Base-by-base conservation (phyloP, 2,113 vertebrate genomes). In the Benitochromis conjunctus region DNA sequence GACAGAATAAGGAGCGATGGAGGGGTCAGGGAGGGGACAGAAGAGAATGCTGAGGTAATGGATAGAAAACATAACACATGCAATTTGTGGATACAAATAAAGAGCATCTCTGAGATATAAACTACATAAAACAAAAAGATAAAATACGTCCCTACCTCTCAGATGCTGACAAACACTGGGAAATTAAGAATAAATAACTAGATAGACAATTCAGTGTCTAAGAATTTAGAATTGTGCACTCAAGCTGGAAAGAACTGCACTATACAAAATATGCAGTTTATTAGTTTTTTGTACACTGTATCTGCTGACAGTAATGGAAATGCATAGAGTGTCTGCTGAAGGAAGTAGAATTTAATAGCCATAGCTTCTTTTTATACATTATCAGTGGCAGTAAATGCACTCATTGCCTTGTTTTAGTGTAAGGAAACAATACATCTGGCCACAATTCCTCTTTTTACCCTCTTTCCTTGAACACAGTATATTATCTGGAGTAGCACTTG, bases 1-100 rank as follows among this genome's bases (percentile, higher is more conserved):
- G 71, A 82, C 24, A 85, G 91, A 79, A 82, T 77, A 66, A 79
- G 82, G 58, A 86, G 89, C 55, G 76, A 13, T 85, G n/a, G 51
- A 85, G 53, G 21, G 91, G 91, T 94, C 90, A 92, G 51, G 54
- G 26, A 71, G 54, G 88, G 92, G 91, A 92, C 91, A 92, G 85
- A 76, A 54, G 60, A 89, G 34, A 86, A 80, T 36, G 62, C 43
- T 8, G 36, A 55, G 56, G 80, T 64, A 80, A 83, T 29, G 18
- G 41, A 83, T 54, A 78, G 74, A 78, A 51, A 87, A 71, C 83
- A 38, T 69, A 80, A 66, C 46, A 69, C 41, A 56, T 29, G 26
- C 43, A 31, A 82, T 79, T 83, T 51, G 80, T 46, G 77, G 74
- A 86, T 81, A 78, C 85, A 79, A 84, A 82, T 31, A 57, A 34